These are phyloP conservation scores for Psilopsiagon aymara DNA, from an alignment of 2,113 vertebrate species.

Conservation along the genomic window DNA sequence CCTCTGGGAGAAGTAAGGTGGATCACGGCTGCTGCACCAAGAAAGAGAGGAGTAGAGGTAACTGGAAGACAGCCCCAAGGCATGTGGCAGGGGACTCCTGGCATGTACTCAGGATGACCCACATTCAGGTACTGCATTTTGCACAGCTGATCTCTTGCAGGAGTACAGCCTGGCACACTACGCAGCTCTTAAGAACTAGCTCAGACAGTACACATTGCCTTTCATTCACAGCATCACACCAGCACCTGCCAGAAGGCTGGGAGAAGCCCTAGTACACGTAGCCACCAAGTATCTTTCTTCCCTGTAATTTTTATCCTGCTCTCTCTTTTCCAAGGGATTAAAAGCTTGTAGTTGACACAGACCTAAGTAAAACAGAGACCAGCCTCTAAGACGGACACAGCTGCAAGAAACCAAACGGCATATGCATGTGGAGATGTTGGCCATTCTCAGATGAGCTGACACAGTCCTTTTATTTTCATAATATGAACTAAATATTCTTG, in stretches of 20 bases:
- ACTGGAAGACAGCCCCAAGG: background rate
- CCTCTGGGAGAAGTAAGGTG: background rate
- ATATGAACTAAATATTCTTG: background rate
- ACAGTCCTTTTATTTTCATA: background rate
- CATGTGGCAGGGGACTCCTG: rapidly evolving
- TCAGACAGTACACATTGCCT: rapidly evolving
- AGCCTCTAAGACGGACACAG: background rate
- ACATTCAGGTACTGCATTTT: background rate
- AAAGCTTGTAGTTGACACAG: background rate
- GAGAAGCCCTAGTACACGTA: background rate
- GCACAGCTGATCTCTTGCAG: background rate
- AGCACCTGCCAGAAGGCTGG: background rate
- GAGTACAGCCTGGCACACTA: background rate
- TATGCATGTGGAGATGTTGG: background rate
- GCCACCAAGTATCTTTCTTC: background rate
- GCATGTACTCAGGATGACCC: rapidly evolving
- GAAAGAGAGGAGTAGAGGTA: background rate
- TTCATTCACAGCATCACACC: background rate
- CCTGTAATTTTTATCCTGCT: background rate
- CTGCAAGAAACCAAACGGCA: background rate
- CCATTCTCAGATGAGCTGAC: background rate
- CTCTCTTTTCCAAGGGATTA: background rate
- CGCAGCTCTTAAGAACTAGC: background rate
- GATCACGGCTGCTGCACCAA: background rate
- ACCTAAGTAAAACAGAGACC: background rate